Base-by-base conservation (phyloP, 2,888 invertebrate genomes). In the Cosmia pyralina region DNA sequence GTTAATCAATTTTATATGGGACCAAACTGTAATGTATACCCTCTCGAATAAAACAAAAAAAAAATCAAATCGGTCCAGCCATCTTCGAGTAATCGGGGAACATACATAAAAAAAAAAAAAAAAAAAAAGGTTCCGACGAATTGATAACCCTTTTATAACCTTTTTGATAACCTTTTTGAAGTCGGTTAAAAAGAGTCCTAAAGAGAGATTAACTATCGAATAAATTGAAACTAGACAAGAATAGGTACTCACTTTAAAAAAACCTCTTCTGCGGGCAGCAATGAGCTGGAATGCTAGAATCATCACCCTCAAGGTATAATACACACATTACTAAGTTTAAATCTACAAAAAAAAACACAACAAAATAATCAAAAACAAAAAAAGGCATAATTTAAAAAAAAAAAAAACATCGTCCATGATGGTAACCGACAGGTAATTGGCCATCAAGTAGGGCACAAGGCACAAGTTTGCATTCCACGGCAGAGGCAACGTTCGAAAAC, bases 401-500 rank as follows among this genome's bases (percentile, higher is more conserved):
- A 46, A 75, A 74, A 68, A 58, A 69, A 67, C 65, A n/a, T 64
- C 34, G 66, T 62, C 58, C 73, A 48, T 72, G 50, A 68, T 71
- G 60, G 76, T 70, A 74, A 62, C 70, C 46, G 55, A 22, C 76
- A 79, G 82, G 84, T 86, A 87, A 88, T 87, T 83, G 85, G 77
- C 81, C 84, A 85, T 85, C 84, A 85, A 90, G 85, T 89, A 85
- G 88, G 83, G 75, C 86, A 88, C 87, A 85, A 88, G 88, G 87
- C 87, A 86, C 83, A 87, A 87, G 84, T 90, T 88, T 87, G 87
- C 88, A 89, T 90, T 89, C 89, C 86, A 82, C 81, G 78, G 87
- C 85, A 85, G 87, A 89, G 84, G 88, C 89, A 87, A 88, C 89
- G 92, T 90, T 90, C 89, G 91, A 92, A 94, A 94, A 93, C 94